A percentile compares a stretch with the other conserved stretches of the same genome.
Evolutionary conservation across 2,113 vertebrate genomes (phyloP).

Genomic region (Caretta caretta): DNA sequence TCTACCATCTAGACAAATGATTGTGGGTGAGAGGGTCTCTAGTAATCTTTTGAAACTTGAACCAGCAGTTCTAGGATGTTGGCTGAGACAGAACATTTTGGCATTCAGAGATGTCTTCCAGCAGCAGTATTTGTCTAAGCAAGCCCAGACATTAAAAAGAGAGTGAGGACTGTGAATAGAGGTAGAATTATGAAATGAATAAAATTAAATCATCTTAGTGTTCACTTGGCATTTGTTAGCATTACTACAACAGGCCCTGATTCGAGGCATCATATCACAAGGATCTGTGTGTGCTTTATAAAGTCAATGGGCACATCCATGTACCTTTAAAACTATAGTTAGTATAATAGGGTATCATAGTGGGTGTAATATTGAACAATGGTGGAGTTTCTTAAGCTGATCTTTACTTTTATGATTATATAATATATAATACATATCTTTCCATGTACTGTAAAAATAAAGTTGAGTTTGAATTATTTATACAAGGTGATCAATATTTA

Average conservation of each 20-base stretch:
- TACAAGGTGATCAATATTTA: slow-evolving; percentile 15
- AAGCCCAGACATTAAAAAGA: slow-evolving; percentile 60
- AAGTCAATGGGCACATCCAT: slow-evolving; percentile 44
- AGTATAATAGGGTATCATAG: background rate
- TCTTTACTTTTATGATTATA: slow-evolving; percentile 41
- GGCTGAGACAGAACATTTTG: slow-evolving; percentile 14
- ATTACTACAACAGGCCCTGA: slow-evolving; percentile 50
- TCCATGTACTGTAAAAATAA: slow-evolving; percentile 8
- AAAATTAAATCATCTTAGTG: slow-evolving; percentile 47
- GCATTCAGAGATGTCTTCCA: slow-evolving; percentile 53
- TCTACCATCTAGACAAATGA: slow-evolving; percentile 17
- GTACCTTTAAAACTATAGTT: slow-evolving; percentile 37
- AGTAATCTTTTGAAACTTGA: slow-evolving; percentile 43
- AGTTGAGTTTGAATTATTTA: slow-evolving; percentile 54
- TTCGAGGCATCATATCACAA: slow-evolving; percentile 45
- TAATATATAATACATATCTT: background rate
- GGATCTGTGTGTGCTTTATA: slow-evolving; percentile 48
- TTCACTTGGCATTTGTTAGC: slow-evolving; percentile 70
- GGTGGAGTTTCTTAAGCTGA: slow-evolving; percentile 8
- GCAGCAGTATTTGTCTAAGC: slow-evolving; percentile 32
- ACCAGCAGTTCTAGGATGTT: slow-evolving; percentile 25
- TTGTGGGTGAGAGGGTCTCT: background rate
- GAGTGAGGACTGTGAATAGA: slow-evolving; percentile 12
- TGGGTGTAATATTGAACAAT: slow-evolving; percentile 26
- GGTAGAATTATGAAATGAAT: slow-evolving; percentile 58